Evolutionary conservation across 2,888 invertebrate genomes (phyloP).

Genomic region (Anarsia innoxiella): DNA sequence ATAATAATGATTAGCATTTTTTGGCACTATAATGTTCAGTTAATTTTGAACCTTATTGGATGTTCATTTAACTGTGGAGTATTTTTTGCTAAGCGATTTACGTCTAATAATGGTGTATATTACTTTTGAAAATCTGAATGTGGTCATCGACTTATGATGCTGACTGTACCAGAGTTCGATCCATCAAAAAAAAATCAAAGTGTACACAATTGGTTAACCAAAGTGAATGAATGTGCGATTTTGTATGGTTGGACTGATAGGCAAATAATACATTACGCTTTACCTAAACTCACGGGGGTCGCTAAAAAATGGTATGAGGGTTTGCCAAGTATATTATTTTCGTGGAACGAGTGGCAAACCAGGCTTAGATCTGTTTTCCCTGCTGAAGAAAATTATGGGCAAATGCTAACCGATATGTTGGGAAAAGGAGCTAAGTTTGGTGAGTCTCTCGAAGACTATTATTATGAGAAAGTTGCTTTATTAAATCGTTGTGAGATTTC

Average conservation of each 20-base stretch:
- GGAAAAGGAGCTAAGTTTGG: constrained; percentile 12
- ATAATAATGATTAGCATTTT: too few relatives aligned
- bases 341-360: constrained; percentile 10
- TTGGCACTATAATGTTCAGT: too few relatives aligned
- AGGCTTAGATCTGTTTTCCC: constrained; percentile 9
- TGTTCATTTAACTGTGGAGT: too few relatives aligned
- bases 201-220: constrained; percentile 5
- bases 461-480: too few relatives aligned
- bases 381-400: constrained; percentile 13
- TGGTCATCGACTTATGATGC: too few relatives aligned
- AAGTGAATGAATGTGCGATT: constrained; percentile 5
- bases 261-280: too few relatives aligned
- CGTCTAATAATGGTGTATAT: too few relatives aligned
- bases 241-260: constrained; percentile 8
- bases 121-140: too few relatives aligned
- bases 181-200: constrained; percentile 6
- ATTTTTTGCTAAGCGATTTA: too few relatives aligned
- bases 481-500: too few relatives aligned
- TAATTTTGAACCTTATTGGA: too few relatives aligned
- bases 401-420: constrained; percentile 13
- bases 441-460: constrained; percentile 14
- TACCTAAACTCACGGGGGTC: constrained; percentile 4
- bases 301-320: constrained; percentile 12
- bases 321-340: constrained; percentile 2
- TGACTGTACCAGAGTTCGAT: constrained; percentile 7